These are phyloP conservation scores for Brachyrhaphis roseni DNA, from an alignment of 2,797 vertebrate genomes.

Conservation along the genomic window DNA sequence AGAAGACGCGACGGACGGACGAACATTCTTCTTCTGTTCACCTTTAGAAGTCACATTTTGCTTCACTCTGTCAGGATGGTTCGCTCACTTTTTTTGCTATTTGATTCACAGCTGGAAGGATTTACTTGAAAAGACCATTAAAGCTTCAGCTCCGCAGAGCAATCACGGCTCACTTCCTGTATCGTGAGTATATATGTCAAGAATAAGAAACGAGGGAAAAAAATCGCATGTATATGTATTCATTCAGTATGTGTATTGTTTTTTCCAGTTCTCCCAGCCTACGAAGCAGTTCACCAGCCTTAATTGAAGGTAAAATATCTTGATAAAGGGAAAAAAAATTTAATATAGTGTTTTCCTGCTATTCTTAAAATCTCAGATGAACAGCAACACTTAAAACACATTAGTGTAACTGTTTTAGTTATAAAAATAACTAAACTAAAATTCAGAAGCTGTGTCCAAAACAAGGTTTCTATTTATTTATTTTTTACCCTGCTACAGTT, in stretches of 20 bases:
- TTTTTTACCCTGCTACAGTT: neutral
- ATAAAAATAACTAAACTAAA: neutral
- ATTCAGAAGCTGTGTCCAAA: neutral
- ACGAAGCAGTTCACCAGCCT: slow-evolving; percentile 52
- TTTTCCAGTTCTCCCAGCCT: slow-evolving; percentile 56
- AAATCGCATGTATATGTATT: neutral
- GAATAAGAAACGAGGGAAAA: neutral
- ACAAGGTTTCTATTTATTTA: neutral
- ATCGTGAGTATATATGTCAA: slow-evolving; percentile 65
- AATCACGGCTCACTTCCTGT: slow-evolving; percentile 63
- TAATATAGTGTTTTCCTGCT: neutral
- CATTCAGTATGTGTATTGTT: neutral
- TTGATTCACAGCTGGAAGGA: slow-evolving; percentile 79
- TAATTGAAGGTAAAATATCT: slow-evolving; percentile 58
- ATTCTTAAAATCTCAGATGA: neutral
- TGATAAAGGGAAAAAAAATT: neutral
- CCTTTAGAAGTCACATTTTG: neutral
- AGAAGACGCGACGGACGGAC: too few relatives aligned
- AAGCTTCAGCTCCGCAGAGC: slow-evolving; percentile 48
- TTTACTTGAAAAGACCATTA: slow-evolving; percentile 78
- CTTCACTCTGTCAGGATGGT: rapidly evolving
- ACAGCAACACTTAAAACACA: neutral
- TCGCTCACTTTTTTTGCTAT: neutral
- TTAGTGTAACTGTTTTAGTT: neutral
- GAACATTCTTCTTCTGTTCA: rapidly evolving